Evolutionary conservation across 2,888 invertebrate species (phyloP).

Genomic region (Orgyia antiqua): DNA sequence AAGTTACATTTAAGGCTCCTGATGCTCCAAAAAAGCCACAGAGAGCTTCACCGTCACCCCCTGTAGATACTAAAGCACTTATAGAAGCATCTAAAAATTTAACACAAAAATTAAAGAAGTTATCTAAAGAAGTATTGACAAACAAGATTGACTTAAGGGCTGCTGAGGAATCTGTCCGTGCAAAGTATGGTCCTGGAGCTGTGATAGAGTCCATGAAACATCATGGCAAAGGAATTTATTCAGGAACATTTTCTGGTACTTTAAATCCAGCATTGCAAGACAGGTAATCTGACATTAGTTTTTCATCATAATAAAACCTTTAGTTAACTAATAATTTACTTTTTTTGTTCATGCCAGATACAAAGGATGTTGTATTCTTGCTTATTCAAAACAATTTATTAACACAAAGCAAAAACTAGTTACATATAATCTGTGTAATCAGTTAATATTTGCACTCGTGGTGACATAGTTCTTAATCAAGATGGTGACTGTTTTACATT

Average conservation of each 20-base stretch:
- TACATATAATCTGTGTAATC: slow-evolving; percentile 9
- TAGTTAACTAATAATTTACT: too few relatives aligned
- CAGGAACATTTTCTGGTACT: slow-evolving; percentile 97
- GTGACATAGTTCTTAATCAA: slow-evolving; percentile 15
- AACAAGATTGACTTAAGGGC: slow-evolving; percentile 76
- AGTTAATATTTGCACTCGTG: slow-evolving; percentile 18
- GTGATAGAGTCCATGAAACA: slow-evolving; percentile 95
- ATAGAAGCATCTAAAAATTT: slow-evolving; percentile 94
- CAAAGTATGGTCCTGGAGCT: slow-evolving; percentile 80
- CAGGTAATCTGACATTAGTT: slow-evolving; percentile 61
- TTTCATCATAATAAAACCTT: too few relatives aligned
- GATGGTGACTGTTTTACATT: slow-evolving; percentile 10
- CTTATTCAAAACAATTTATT: not conserved
- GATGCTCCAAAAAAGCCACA: slow-evolving; percentile 60
- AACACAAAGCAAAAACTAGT: slow-evolving; percentile 2
- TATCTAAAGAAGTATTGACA: slow-evolving; percentile 93
- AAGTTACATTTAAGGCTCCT: slow-evolving; percentile 50
- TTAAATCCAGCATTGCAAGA: slow-evolving; percentile 96
- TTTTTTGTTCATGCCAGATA: too few relatives aligned
- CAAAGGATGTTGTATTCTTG: slow-evolving; percentile 8
- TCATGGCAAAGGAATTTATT: slow-evolving; percentile 96
- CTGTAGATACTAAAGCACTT: slow-evolving; percentile 84
- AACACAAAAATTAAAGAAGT: slow-evolving; percentile 92
- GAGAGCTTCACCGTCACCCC: slow-evolving; percentile 53
- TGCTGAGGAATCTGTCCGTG: slow-evolving; percentile 68